Percentiles rank a stretch among this genome's conserved stretches.
These are phyloP conservation scores for Characodon lateralis DNA, from an alignment of 2,797 vertebrate genomes.

Conservation along the genomic window DNA sequence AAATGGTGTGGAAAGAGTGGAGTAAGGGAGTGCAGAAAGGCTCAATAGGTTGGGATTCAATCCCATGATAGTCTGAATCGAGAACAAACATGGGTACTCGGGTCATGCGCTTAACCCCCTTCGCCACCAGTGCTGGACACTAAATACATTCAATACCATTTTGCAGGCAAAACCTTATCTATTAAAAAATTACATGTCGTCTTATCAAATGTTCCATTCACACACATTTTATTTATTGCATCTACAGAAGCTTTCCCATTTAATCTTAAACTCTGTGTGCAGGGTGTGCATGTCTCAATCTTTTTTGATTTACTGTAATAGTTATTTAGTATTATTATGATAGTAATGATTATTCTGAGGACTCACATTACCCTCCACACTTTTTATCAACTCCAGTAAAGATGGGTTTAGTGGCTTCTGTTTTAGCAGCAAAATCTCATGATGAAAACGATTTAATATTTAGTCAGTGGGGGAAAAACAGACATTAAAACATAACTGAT, in stretches of 20 bases:
- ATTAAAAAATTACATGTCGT: not conserved
- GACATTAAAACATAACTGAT: not conserved
- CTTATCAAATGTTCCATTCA: not conserved
- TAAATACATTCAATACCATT: too few relatives aligned
- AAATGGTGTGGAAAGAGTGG: too few relatives aligned
- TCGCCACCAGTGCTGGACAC: not conserved
- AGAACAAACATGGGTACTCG: too few relatives aligned
- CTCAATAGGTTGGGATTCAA: too few relatives aligned
- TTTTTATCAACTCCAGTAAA: not conserved
- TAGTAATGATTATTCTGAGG: not conserved
- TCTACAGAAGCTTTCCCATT: not conserved
- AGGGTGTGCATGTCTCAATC: slow-evolving; percentile 20
- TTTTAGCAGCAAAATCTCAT: not conserved
- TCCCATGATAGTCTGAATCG: too few relatives aligned
- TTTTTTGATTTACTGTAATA: slow-evolving; percentile 27
- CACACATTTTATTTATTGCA: not conserved
- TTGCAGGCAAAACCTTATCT: not conserved
- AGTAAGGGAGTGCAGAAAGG: too few relatives aligned
- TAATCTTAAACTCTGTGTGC: not conserved
- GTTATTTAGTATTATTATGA: slow-evolving; percentile 3
- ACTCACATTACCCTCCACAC: not conserved
- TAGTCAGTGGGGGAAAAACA: not conserved
- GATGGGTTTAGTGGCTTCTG: not conserved
- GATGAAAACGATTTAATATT: not conserved
- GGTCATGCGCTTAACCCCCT: too few relatives aligned